phyloP scores from a whole-genome alignment of 2,113 vertebrate genomes.

The Zosterops hypoxanthus region DNA sequence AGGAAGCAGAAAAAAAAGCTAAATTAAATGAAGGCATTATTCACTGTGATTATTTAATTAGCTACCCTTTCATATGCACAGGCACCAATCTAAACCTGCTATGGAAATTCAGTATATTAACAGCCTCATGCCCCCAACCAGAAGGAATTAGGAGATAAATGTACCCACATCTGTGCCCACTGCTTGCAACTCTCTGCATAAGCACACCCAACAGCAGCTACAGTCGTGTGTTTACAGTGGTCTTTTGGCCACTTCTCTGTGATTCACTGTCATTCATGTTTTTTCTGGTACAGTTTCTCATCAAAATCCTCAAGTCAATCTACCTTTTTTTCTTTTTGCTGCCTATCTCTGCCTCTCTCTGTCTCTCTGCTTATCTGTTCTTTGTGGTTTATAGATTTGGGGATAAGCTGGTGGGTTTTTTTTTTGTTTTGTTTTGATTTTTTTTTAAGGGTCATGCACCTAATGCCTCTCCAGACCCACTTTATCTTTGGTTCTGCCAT shows the following conservation, averaged over 20 bases:
- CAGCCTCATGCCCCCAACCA: background rate
- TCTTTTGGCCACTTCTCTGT: conserved; percentile 45
- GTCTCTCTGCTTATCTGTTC: conserved; percentile 62
- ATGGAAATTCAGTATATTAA: background rate
- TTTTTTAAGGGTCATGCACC: background rate
- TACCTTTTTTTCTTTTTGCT: conserved; percentile 58
- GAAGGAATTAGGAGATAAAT: background rate
- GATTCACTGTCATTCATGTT: conserved; percentile 59
- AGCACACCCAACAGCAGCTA: conserved; percentile 22
- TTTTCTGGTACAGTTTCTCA: conserved; percentile 58
- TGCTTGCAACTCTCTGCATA: background rate
- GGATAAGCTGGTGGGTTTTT: background rate
- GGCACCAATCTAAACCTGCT: background rate
- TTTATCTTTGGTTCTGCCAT: conserved; percentile 3
- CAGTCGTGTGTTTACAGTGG: conserved; percentile 39
- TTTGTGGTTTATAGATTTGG: conserved; percentile 35
- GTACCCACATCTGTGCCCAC: background rate
- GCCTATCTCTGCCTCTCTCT: conserved; percentile 56
- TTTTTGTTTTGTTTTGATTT: background rate
- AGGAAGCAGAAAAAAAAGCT: background rate
- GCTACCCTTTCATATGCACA: background rate
- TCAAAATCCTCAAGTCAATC: conserved; percentile 50
- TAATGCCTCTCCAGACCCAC: conserved; percentile 46
- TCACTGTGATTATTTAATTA: conserved; percentile 21
- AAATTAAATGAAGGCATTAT: conserved; percentile 3